Conservation (phyloP, 2,888 invertebrate species). For the Ophion costatus region DNA sequence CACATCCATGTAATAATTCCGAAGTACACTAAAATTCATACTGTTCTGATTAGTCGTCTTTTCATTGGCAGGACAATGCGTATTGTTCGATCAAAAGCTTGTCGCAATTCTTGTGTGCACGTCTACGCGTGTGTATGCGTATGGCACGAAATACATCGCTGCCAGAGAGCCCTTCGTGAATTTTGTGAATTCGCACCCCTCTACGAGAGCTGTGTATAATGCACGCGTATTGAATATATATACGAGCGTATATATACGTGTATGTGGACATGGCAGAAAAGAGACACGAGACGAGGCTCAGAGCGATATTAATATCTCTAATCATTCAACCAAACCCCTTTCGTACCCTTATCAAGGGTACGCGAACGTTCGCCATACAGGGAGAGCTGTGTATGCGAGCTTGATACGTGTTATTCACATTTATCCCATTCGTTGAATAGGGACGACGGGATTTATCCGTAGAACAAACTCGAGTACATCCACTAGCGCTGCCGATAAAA, state of each 20-base stretch:
- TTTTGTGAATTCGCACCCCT: conserved; percentile 77
- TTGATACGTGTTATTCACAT: conserved; percentile 82
- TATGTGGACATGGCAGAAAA: conserved; percentile 8
- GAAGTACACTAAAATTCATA: no score
- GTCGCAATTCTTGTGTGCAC: no score
- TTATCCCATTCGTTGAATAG: conserved; percentile 79
- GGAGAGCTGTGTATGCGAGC: conserved; percentile 68
- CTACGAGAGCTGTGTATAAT: conserved; percentile 54
- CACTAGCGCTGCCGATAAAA: conserved; percentile 71
- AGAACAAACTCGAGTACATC: conserved; percentile 77
- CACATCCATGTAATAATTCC: no score
- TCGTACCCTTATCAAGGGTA: conserved; percentile 81
- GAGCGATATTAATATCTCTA: conserved; percentile 82
- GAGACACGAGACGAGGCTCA: conserved; percentile 49
- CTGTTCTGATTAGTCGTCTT: no score
- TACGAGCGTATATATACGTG: neutral
- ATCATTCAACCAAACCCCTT: conserved; percentile 82
- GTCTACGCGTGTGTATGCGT: neutral
- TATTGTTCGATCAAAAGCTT: no score
- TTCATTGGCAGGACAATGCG: no score
- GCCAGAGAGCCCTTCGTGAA: conserved; percentile 45
- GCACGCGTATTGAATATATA: conserved; percentile 21
- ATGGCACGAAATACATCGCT: conserved; percentile 40
- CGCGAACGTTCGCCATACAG: conserved; percentile 71
- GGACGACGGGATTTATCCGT: conserved; percentile 75